phyloP scores from a whole-genome alignment of 1,140 invertebrate genomes.

The Andrena cerasifolii region DNA sequence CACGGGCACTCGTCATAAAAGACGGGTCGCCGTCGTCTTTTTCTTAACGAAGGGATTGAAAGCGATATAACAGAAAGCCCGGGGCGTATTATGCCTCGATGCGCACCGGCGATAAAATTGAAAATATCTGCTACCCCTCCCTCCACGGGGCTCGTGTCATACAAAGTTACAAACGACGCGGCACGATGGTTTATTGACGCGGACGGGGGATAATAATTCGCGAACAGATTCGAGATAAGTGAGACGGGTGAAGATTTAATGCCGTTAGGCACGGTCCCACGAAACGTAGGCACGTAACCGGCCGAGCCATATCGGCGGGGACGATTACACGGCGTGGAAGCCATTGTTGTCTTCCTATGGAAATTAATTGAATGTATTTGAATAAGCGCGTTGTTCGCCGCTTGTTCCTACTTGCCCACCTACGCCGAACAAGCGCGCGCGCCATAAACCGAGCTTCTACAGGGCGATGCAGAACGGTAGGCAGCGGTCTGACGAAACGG shows the following conservation, averaged over 20 bases:
- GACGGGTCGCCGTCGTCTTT: no score
- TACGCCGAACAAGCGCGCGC: slow-evolving; percentile 75
- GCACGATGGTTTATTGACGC: slow-evolving; percentile 47
- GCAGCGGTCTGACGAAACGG: neutral
- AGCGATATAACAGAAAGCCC: neutral
- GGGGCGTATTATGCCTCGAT: neutral
- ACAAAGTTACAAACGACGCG: slow-evolving; percentile 36
- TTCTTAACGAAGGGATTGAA: neutral
- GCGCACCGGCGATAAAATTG: slow-evolving; percentile 16
- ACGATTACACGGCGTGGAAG: slow-evolving; percentile 75
- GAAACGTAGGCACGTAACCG: slow-evolving; percentile 49
- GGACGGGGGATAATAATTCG: slow-evolving; percentile 34
- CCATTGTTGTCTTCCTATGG: slow-evolving; percentile 81
- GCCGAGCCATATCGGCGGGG: slow-evolving; percentile 60
- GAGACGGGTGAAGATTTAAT: slow-evolving; percentile 58
- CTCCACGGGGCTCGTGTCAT: neutral
- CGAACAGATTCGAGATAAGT: slow-evolving; percentile 52
- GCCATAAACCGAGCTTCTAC: slow-evolving; percentile 65
- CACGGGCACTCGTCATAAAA: no score
- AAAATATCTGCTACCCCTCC: slow-evolving; percentile 1
- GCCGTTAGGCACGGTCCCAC: slow-evolving; percentile 59
- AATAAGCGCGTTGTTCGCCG: slow-evolving; percentile 80
- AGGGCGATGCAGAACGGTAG: slow-evolving; percentile 46
- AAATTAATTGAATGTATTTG: slow-evolving; percentile 82
- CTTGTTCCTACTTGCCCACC: slow-evolving; percentile 78